Evolutionary conservation across 2,888 invertebrate genomes (phyloP), one percentile per base, ranked within the genome.

Genomic region (Corbicula japonica): DNA sequence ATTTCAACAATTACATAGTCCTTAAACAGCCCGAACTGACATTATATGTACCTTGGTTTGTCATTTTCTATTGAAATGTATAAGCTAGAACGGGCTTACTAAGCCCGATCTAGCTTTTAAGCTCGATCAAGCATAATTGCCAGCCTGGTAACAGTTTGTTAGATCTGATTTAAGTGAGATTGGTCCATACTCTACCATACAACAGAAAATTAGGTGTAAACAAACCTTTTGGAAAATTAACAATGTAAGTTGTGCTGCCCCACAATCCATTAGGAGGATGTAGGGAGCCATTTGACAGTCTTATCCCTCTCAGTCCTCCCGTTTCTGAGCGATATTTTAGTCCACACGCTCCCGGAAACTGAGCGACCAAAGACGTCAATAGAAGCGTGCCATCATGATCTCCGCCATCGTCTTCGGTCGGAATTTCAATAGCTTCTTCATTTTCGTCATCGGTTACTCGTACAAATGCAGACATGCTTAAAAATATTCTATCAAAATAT

Each of bases 311-410:
- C 73, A 91, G 86, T 28, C 87, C 86, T 2, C 92, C 91, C 4
- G 90, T 89, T 41, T 98, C 98, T 93, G 98, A 98, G 79, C 98
- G 96, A 94, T 98, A 99, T 95, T 99, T 99, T 65, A 99, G 95
- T 21, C 99, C 99, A 93, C 98, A 98, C 46, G 98, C 97, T 78
- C 98, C 98, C 62, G 99, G 99, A 94, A 98, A 99, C 93, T 99
- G 98, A 48, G 98, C 98, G 83, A 98, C 96, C 68, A 99, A 95
- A 5, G 99, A 99, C 71, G 98, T 97, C 89, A 99, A 94, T 79
- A 98, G 94, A 78, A 99, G 94, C 18, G 98, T 97, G 69, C 97
- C 97, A 94, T 79, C 79, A 5, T 21, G 15, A 26, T 74, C 79
- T 5, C 30, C 26, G 6, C 61, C 65, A 94, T 99, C 98, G 88